phyloP scores from a whole-genome alignment of 2,888 invertebrate genomes.

The Calameuta pallipes region DNA sequence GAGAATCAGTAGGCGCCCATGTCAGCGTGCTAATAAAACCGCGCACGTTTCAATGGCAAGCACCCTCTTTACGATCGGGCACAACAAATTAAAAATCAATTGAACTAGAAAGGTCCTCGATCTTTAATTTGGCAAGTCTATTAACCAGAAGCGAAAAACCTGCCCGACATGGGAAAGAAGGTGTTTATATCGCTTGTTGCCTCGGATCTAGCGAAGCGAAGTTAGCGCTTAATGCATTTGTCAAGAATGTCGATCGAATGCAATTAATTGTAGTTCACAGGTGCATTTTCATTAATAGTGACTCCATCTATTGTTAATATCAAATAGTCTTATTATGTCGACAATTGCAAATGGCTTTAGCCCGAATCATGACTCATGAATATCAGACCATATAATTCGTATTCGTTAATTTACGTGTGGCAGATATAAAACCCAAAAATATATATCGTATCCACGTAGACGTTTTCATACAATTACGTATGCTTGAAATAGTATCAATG shows the following conservation, averaged over 20 bases:
- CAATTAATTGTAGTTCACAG: background rate
- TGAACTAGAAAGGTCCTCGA: background rate
- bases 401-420: background rate
- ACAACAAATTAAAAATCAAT: background rate
- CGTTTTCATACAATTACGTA: background rate
- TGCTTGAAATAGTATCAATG: background rate
- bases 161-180: slow-evolving; percentile 5
- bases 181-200: slow-evolving; percentile 13
- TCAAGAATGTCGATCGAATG: slow-evolving; percentile 9
- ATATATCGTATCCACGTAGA: background rate
- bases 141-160: background rate
- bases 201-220: slow-evolving; percentile 7
- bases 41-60: background rate
- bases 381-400: background rate
- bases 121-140: background rate
- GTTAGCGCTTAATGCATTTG: slow-evolving; percentile 5
- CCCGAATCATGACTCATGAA: background rate
- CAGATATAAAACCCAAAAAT: background rate
- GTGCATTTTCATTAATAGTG: background rate
- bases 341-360: background rate
- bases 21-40: background rate
- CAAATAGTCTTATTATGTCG: background rate
- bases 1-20: slow-evolving; percentile 3
- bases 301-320: background rate
- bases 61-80: background rate